phyloP scores from a whole-genome alignment of 2,113 vertebrate genomes.

The Pelusios castaneus region DNA sequence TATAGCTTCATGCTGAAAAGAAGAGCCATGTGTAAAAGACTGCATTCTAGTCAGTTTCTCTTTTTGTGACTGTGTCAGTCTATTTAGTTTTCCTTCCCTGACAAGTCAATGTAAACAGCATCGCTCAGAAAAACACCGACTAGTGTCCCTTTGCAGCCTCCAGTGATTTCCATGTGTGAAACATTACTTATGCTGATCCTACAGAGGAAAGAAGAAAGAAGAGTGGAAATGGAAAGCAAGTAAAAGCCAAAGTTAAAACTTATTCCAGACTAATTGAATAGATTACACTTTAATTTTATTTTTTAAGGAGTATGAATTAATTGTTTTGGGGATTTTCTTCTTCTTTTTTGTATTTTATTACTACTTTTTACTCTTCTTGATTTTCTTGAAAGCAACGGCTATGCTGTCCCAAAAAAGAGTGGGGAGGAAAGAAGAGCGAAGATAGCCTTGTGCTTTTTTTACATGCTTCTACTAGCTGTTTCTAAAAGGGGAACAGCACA shows the following conservation, averaged over 20 bases:
- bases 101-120: background rate
- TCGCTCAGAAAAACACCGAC: background rate
- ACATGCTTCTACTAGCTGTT: background rate
- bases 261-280: background rate
- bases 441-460: background rate
- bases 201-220: background rate
- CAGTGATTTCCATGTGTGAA: background rate
- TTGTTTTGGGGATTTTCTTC: background rate
- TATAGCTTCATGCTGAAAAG: background rate
- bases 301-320: background rate
- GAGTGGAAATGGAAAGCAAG: accelerated
- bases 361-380: background rate
- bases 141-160: background rate
- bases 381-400: background rate
- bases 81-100: background rate
- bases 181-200: accelerated
- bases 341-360: background rate
- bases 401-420: background rate
- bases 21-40: background rate
- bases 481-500: background rate
- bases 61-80: background rate
- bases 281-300: background rate
- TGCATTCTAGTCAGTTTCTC: background rate
- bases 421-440: background rate
- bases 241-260: background rate